Percentiles rank a stretch among this genome's conserved stretches.
Conservation (phyloP, 1,140 invertebrate genomes). For the Onthophagus taurus region DNA sequence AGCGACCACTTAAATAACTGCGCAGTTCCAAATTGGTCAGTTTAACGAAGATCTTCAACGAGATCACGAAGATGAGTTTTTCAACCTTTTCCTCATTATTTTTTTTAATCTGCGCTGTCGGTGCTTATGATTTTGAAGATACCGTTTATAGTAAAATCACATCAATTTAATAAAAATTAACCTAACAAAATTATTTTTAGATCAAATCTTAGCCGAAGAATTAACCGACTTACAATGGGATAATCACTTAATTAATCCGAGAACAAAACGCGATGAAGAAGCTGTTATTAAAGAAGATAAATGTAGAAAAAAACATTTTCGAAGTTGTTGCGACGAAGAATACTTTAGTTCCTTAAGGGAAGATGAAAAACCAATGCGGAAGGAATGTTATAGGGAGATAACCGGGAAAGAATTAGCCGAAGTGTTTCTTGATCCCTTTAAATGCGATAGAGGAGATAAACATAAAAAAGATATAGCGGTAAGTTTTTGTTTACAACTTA, state of each 20-base stretch:
- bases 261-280: neutral
- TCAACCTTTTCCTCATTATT: too few relatives aligned
- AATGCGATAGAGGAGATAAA: neutral
- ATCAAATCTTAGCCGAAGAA: constrained; percentile 1
- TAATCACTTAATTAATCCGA: neutral
- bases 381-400: neutral
- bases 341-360: neutral
- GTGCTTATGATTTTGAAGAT: neutral
- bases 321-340: neutral
- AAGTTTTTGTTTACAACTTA: neutral
- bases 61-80: too few relatives aligned
- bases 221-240: neutral
- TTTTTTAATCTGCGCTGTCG: too few relatives aligned
- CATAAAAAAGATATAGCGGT: constrained; percentile 1
- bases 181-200: too few relatives aligned
- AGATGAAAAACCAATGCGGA: neutral
- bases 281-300: neutral
- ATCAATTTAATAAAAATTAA: too few relatives aligned
- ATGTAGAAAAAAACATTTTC: neutral
- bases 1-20: too few relatives aligned
- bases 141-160: neutral
- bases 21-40: too few relatives aligned
- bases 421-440: neutral
- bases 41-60: too few relatives aligned
- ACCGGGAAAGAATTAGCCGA: neutral